Percentiles rank a stretch among this genome's conserved stretches.
phyloP scores from a whole-genome alignment of 2,888 invertebrate species.

The Nephrotoma flavescens region DNA sequence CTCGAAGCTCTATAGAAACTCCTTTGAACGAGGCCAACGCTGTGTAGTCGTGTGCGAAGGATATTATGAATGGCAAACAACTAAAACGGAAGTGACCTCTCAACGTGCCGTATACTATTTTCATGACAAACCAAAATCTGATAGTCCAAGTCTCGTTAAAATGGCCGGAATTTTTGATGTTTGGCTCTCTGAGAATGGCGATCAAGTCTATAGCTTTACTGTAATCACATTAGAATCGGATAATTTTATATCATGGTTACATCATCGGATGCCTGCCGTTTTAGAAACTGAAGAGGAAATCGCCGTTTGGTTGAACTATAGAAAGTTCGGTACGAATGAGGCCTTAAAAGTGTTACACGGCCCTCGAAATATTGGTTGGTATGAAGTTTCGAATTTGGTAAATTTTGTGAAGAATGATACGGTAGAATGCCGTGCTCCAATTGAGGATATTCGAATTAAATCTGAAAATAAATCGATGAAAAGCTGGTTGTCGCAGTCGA shows the following conservation, averaged over 20 bases:
- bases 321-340: conserved; percentile 35
- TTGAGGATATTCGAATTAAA: conserved; percentile 13
- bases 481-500: background rate
- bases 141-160: conserved; percentile 43
- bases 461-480: background rate
- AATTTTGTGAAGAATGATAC: conserved; percentile 58
- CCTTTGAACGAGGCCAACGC: conserved; percentile 40
- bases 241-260: conserved; percentile 51
- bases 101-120: conserved; percentile 61
- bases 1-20: conserved; percentile 19
- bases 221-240: conserved; percentile 66
- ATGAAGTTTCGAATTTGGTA: conserved; percentile 54
- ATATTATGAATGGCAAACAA: conserved; percentile 69
- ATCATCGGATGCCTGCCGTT: conserved; percentile 70
- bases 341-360: conserved; percentile 36
- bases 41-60: conserved; percentile 70
- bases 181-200: conserved; percentile 43
- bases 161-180: conserved; percentile 64
- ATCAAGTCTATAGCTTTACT: conserved; percentile 53
- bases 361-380: conserved; percentile 41
- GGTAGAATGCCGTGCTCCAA: conserved; percentile 39
- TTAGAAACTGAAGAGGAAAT: conserved; percentile 50
- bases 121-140: conserved; percentile 40
- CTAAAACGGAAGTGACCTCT: conserved; percentile 40
- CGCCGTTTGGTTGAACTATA: conserved; percentile 49